Base-by-base conservation (phyloP, 2,888 invertebrate species). In the Amitus sp. region DNA sequence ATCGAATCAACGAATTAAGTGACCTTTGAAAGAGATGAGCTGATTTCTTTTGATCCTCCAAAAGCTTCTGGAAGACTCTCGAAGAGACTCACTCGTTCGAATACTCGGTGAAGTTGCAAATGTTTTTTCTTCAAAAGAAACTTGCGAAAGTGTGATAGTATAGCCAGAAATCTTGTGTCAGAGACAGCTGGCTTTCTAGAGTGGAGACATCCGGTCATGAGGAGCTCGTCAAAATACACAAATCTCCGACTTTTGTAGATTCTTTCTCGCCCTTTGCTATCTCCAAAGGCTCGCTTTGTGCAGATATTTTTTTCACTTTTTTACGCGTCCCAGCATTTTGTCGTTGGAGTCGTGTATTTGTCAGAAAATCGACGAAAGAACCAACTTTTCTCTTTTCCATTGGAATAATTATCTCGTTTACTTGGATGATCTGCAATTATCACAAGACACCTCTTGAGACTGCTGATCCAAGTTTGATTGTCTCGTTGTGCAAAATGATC, bases 191-290 rank as follows among this genome's bases (percentile, higher is more conserved):
- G 77, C 70, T 69, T 72, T 68, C 67, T 57, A 50, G 73, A 76
- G 75, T 73, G 70, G 76, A 77, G 73, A 77, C 79, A 79, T 79
- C 77, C 78, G 79, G 77, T 70, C 62, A 66, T 63, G 70, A 70
- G 68, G 72, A 78, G 70, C 67, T 76, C 75, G 75, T 79, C 75
- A 79, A 79, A 79, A 79, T 78, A 79, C 75, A 79, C 79, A 79
- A 78, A 78, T 77, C 74, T 72, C 57, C 48, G 33, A 10, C 51
- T 50, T 19, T 37, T 9, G 37, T 15, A 37, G 15, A 5, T 37
- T 37, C 17, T n/a, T 17, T 45, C 52, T 61, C 56, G 51, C 30
- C 45, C 9, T 18, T 17, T 20, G 20, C 37, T 30, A 18, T 55
- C 47, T 47, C 54, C 54, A 19, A 40, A 54, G 27, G 43, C 50